These are phyloP conservation scores for Sinodicranocentrus sp. DNA, from an alignment of 2,888 invertebrate genomes.

Conservation along the genomic window DNA sequence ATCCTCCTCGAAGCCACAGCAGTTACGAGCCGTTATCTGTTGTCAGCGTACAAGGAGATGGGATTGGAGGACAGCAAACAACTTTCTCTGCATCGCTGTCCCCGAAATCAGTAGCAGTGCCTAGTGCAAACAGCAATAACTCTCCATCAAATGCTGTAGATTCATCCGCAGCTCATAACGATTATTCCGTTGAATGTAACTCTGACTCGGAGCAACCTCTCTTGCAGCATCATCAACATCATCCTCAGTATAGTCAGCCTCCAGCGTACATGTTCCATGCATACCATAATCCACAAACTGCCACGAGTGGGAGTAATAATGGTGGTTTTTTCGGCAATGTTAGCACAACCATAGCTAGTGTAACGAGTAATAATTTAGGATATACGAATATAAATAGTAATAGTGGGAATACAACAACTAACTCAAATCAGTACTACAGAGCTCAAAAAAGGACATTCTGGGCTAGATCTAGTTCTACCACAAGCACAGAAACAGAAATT, in stretches of 20 bases:
- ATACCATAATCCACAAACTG: conserved; percentile 56
- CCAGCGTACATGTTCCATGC: conserved; percentile 53
- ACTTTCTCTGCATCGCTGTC: conserved; percentile 52
- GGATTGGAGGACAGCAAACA: conserved; percentile 48
- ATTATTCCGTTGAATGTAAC: conserved; percentile 53
- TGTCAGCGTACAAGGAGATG: conserved; percentile 59
- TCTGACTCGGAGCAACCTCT: conserved; percentile 62
- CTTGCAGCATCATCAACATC: conserved; percentile 37
- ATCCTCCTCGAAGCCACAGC: conserved; percentile 72
- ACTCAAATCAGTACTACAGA: conserved; percentile 72
- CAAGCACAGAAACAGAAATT: conserved; percentile 76
- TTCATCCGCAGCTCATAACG: conserved; percentile 34
- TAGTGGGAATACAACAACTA: conserved; percentile 52
- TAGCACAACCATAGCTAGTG: conserved; percentile 29
- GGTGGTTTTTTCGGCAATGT: conserved; percentile 42
- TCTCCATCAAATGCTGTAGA: conserved; percentile 25
- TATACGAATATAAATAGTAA: conserved; percentile 45
- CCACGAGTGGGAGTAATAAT: neutral
- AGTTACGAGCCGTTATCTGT: conserved; percentile 67
- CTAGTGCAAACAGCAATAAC: conserved; percentile 25
- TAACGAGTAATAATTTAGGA: conserved; percentile 39
- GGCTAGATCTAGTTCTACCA: conserved; percentile 75
- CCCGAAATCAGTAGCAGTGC: conserved; percentile 32
- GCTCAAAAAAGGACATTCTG: conserved; percentile 76
- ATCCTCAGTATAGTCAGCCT: conserved; percentile 42